Evolutionary conservation across 2,888 invertebrate species (phyloP).

Genomic region (Spodoptera exigua): DNA sequence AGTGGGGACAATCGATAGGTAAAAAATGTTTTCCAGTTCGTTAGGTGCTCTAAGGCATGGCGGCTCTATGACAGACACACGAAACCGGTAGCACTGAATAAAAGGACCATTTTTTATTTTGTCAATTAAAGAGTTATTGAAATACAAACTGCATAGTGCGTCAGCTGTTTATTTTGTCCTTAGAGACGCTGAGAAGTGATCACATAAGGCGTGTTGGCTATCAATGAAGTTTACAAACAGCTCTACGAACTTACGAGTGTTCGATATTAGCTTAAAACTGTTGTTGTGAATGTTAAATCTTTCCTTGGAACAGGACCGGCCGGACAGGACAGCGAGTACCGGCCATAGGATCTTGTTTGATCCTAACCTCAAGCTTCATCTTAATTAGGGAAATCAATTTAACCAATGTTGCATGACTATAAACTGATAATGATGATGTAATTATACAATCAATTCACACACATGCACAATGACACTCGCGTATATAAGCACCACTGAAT

Average conservation of each 20-base stretch:
- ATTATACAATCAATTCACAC: conserved; percentile 70
- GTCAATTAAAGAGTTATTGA: not conserved
- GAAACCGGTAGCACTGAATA: no score
- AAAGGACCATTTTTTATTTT: not conserved
- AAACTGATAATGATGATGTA: conserved; percentile 74
- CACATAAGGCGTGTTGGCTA: not conserved
- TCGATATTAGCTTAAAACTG: conserved; percentile 4
- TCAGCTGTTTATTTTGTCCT: conserved; percentile 18
- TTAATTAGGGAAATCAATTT: conserved; percentile 78
- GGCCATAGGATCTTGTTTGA: conserved; percentile 29
- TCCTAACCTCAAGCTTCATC: conserved; percentile 58
- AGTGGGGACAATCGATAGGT: conserved; percentile 77
- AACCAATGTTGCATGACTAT: conserved; percentile 73
- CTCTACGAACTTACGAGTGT: not conserved
- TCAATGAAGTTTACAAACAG: conserved; percentile 8
- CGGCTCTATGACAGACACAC: conserved; percentile 4
- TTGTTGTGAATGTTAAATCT: conserved; percentile 5
- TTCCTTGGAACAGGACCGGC: conserved; percentile 15
- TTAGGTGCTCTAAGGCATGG: conserved; percentile 34
- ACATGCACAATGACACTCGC: conserved; percentile 42
- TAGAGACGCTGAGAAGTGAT: conserved; percentile 4
- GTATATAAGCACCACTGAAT: conserved; percentile 41
- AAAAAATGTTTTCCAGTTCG: conserved; percentile 67
- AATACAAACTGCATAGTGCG: not conserved
- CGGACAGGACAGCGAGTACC: conserved; percentile 10